phyloP scores from a whole-genome alignment of 2,888 invertebrate genomes.

The Drosophila gaucha region DNA sequence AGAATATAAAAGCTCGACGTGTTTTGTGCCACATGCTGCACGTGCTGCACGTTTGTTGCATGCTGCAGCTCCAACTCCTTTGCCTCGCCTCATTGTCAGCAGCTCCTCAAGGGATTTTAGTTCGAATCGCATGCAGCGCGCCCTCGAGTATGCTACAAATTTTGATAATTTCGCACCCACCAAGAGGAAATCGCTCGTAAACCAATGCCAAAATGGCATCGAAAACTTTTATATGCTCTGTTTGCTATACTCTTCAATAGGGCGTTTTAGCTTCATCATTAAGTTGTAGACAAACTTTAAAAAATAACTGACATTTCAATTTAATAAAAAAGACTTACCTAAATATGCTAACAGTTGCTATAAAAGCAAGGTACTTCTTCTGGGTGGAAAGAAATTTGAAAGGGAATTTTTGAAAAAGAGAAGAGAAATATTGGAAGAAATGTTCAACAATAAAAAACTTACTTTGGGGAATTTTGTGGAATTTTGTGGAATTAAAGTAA shows the following conservation, averaged over 20 bases:
- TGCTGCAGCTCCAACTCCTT: neutral
- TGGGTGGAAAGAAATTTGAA: too few species aligned
- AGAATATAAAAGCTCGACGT: constrained; percentile 65
- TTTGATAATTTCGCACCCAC: constrained; percentile 65
- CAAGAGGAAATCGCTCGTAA: constrained; percentile 65
- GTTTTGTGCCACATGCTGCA: constrained; percentile 38
- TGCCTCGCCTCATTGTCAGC: constrained; percentile 19
- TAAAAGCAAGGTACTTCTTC: too few species aligned
- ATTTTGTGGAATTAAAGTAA: too few species aligned
- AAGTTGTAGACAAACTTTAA: neutral
- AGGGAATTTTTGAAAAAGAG: too few species aligned
- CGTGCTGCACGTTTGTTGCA: constrained; percentile 30
- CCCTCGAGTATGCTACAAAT: constrained; percentile 61
- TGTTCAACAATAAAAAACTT: too few species aligned
- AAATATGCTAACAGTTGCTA: neutral
- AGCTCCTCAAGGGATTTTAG: constrained; percentile 16
- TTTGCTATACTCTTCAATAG: neutral
- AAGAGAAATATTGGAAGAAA: too few species aligned
- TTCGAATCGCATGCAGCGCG: constrained; percentile 16
- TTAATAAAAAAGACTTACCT: too few species aligned
- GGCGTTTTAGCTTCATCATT: neutral
- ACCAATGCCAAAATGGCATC: constrained; percentile 45
- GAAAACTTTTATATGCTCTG: constrained; percentile 53
- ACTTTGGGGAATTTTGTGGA: too few species aligned
- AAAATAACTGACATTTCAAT: neutral